phyloP scores from a whole-genome alignment of 2,888 invertebrate species.

The Pyrocoelia pectoralis region DNA sequence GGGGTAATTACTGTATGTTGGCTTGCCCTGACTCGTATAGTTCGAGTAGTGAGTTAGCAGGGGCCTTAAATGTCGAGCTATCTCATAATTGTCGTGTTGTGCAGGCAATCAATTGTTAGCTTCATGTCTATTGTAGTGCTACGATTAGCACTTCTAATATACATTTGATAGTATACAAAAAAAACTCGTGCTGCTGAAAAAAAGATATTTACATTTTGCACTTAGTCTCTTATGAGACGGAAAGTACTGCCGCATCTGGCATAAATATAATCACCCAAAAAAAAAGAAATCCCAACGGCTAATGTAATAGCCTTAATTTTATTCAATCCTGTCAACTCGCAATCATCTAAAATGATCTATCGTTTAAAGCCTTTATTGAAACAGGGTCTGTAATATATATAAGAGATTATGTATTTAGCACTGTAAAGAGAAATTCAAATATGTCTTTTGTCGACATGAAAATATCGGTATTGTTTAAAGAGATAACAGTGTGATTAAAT shows the following conservation, averaged over 20 bases:
- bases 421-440: conserved; percentile 49
- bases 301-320: conserved; percentile 33
- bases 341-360: conserved; percentile 57
- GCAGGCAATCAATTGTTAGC: conserved; percentile 60
- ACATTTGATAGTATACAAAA: conserved; percentile 35
- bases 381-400: conserved; percentile 61
- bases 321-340: conserved; percentile 40
- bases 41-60: conserved; percentile 56
- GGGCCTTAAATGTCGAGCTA: conserved; percentile 60
- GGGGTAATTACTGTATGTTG: conserved; percentile 41
- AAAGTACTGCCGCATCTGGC: conserved; percentile 39
- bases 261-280: conserved; percentile 28
- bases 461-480: conserved; percentile 55
- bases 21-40: conserved; percentile 38
- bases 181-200: conserved; percentile 38
- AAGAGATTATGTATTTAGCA: conserved; percentile 54
- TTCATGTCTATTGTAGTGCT: conserved; percentile 46
- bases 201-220: conserved; percentile 50
- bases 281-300: conserved; percentile 22
- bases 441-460: conserved; percentile 49
- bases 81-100: conserved; percentile 61
- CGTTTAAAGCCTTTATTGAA: conserved; percentile 60
- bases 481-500: no score
- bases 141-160: conserved; percentile 31
- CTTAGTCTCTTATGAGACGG: conserved; percentile 33